Conservation (phyloP, 2,888 invertebrate species). For the Apocheima hispidaria region DNA sequence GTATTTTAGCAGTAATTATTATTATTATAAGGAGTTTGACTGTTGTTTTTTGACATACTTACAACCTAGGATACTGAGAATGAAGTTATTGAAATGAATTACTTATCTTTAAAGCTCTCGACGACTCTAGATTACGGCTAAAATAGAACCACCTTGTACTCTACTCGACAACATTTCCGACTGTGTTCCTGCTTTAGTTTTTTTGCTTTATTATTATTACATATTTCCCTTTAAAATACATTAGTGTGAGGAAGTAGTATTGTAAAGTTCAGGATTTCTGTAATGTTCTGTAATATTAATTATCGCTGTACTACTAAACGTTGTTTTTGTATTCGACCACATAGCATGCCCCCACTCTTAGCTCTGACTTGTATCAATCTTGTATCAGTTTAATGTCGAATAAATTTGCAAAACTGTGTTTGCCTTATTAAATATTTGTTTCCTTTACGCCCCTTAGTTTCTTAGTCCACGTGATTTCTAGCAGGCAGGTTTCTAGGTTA, state of each 20-base stretch:
- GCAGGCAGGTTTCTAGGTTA: background rate
- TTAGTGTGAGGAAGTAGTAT: conserved; percentile 85
- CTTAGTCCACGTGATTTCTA: background rate
- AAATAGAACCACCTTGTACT: conserved; percentile 73
- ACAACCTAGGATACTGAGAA: conserved; percentile 83
- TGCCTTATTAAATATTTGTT: conserved; percentile 81
- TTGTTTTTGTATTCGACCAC: conserved; percentile 83
- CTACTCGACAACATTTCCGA: conserved; percentile 84
- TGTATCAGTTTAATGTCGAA: conserved; percentile 86
- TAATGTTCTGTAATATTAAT: conserved; percentile 69
- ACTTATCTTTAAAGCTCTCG: conserved; percentile 68
- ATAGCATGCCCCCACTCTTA: conserved; percentile 84
- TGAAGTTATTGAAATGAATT: conserved; percentile 77
- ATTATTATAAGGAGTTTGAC: conserved; percentile 86
- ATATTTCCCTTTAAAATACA: conserved; percentile 82
- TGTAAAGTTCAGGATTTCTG: conserved; percentile 84
- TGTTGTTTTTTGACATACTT: conserved; percentile 86
- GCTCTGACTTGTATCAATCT: conserved; percentile 84
- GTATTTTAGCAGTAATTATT: conserved; percentile 88
- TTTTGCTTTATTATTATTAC: conserved; percentile 84
- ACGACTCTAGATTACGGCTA: conserved; percentile 79
- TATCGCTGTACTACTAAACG: conserved; percentile 78
- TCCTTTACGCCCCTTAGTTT: conserved; percentile 51
- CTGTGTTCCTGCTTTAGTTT: conserved; percentile 86
- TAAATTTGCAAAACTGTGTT: conserved; percentile 87